Conservation (phyloP, 1,140 invertebrate species). For the Subanguina moxae region DNA sequence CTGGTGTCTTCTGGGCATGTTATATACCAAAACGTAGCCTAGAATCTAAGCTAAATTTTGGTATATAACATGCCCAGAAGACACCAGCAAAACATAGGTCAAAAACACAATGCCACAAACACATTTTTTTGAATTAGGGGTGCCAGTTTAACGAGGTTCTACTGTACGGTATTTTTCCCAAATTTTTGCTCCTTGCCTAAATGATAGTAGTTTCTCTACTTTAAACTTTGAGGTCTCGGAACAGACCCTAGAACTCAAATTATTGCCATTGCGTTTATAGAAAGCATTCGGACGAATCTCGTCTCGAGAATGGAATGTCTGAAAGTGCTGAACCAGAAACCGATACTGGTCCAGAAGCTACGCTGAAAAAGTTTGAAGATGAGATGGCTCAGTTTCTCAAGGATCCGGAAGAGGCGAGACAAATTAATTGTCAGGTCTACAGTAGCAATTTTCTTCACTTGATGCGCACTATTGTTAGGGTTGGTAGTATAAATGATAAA, state of each 20-base stretch:
- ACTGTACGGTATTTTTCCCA: not conserved
- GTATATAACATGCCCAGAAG: too few relatives aligned
- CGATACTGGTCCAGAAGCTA: not conserved
- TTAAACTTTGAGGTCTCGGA: too few relatives aligned
- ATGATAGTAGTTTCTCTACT: not conserved
- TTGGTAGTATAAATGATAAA: not conserved
- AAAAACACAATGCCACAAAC: too few relatives aligned
- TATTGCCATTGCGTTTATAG: not conserved
- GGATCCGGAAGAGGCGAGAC: constrained; percentile 12
- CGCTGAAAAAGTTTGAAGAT: not conserved
- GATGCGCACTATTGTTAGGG: constrained; percentile 17
- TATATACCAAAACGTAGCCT: too few relatives aligned
- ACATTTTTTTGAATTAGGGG: too few relatives aligned
- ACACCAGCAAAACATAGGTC: too few relatives aligned
- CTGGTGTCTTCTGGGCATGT: too few relatives aligned
- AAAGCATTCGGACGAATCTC: not conserved
- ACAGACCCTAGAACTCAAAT: not conserved
- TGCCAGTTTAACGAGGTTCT: too few relatives aligned
- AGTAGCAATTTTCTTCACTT: constrained; percentile 16
- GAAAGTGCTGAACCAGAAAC: not conserved
- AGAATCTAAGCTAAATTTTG: too few relatives aligned
- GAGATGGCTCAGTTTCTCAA: not conserved
- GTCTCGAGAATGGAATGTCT: not conserved
- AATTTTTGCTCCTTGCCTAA: not conserved
- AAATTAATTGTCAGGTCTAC: constrained; percentile 12